These are phyloP conservation scores for Venturia canescens DNA, from an alignment of 1,140 invertebrate species.

Conservation along the genomic window DNA sequence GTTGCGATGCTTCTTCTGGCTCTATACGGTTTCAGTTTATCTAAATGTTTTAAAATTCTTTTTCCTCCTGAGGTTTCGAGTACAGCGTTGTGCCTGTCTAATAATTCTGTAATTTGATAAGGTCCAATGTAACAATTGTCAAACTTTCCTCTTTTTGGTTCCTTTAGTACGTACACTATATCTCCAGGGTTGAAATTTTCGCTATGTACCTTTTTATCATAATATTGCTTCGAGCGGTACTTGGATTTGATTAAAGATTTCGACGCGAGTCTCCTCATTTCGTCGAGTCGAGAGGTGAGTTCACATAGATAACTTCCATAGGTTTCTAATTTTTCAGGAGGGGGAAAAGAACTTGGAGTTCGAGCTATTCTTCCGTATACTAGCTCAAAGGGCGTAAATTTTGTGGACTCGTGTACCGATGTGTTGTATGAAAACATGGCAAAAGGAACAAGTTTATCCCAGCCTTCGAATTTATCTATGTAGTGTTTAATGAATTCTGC, in stretches of 20 bases:
- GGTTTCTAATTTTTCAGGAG: constrained; percentile 8
- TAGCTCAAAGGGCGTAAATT: constrained; percentile 43
- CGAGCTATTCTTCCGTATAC: constrained; percentile 23
- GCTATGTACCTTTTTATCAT: not conserved
- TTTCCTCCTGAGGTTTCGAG: constrained; percentile 10
- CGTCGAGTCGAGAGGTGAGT: constrained; percentile 1
- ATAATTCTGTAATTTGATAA: constrained; percentile 18
- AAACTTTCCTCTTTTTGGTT: constrained; percentile 31
- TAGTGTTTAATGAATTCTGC: too few relatives aligned
- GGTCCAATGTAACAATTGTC: constrained; percentile 34
- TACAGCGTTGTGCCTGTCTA: constrained; percentile 36
- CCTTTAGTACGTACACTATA: constrained; percentile 5
- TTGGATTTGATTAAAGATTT: constrained; percentile 7
- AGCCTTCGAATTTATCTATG: too few relatives aligned
- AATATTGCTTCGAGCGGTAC: constrained; percentile 33
- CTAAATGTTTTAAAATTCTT: too few relatives aligned
- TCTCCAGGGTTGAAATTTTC: not conserved
- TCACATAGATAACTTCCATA: constrained; percentile 35
- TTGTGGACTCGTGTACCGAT: constrained; percentile 63
- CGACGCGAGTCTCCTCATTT: constrained; percentile 4
- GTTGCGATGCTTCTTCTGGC: too few relatives aligned
- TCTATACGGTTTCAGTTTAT: constrained; percentile 39
- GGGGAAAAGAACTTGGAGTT: constrained; percentile 40
- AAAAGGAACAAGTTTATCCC: constrained; percentile 41
- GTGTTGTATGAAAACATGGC: not conserved